These are phyloP conservation scores for Agrilus mali DNA, from an alignment of 2,888 invertebrate species.

Conservation along the genomic window DNA sequence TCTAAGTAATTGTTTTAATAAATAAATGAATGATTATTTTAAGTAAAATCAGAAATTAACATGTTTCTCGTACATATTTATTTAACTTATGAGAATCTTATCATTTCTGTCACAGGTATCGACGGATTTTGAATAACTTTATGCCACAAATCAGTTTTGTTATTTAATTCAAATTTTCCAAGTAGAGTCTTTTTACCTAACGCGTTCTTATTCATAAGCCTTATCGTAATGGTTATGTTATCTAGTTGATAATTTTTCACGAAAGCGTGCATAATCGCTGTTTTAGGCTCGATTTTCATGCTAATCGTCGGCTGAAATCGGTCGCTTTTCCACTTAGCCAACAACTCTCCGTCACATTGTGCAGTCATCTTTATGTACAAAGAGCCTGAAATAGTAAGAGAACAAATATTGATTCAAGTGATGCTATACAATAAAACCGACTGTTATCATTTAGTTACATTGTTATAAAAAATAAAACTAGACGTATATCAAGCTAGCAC, in stretches of 20 bases:
- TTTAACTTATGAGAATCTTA: constrained; percentile 39
- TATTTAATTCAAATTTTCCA: constrained; percentile 52
- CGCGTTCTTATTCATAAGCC: constrained; percentile 52
- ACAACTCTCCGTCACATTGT: constrained; percentile 44
- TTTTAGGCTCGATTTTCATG: constrained; percentile 58
- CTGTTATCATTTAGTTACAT: no score
- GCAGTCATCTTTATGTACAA: constrained; percentile 68
- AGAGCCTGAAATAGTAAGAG: constrained; percentile 39
- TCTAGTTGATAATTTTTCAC: constrained; percentile 49
- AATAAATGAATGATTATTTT: no score
- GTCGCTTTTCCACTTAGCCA: constrained; percentile 55
- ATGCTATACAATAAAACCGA: no score
- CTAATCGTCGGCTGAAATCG: constrained; percentile 62
- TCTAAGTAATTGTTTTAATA: no score
- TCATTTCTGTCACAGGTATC: constrained; percentile 45
- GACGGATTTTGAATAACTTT: constrained; percentile 44
- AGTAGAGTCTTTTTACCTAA: constrained; percentile 55
- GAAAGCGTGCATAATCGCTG: constrained; percentile 47
- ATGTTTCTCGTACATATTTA: no score
- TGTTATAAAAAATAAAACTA: no score
- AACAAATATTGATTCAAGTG: background rate
- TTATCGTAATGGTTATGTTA: constrained; percentile 51
- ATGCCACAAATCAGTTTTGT: constrained; percentile 51
- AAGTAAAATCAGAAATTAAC: no score
- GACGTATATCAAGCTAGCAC: no score